Conservation (phyloP, 2,797 vertebrate species). For the Etheostoma nigrum region DNA sequence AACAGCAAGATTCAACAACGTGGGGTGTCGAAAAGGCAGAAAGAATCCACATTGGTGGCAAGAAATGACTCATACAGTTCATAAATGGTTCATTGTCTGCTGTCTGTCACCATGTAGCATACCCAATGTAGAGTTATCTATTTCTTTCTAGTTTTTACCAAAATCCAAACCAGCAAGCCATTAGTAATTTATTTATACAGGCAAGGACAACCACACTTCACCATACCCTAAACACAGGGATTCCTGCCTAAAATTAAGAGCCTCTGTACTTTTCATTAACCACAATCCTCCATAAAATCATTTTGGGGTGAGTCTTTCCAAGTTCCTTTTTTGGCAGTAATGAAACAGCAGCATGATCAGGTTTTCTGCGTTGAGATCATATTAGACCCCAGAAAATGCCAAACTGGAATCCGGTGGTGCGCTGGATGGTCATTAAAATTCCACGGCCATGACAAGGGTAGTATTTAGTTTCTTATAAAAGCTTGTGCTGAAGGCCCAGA, state of each 20-base stretch:
- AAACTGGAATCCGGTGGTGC: constrained; percentile 67
- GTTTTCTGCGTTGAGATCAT: constrained; percentile 62
- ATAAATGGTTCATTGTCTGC: constrained; percentile 35
- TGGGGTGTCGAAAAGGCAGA: constrained; percentile 52
- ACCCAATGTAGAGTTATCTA: constrained; percentile 11
- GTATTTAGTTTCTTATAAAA: constrained; percentile 75
- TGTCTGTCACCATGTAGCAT: constrained; percentile 18
- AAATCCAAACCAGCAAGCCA: constrained; percentile 21
- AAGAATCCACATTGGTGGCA: constrained; percentile 44
- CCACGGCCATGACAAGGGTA: constrained; percentile 72
- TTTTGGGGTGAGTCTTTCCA: constrained; percentile 57
- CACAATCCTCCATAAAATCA: constrained; percentile 48
- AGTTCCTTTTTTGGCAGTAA: constrained; percentile 53
- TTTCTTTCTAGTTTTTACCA: constrained; percentile 7
- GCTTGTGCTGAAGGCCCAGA: constrained; percentile 53
- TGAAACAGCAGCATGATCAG: constrained; percentile 59
- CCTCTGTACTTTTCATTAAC: constrained; percentile 53
- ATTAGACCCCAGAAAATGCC: constrained; percentile 70
- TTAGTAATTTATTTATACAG: constrained; percentile 6
- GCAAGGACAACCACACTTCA: not conserved
- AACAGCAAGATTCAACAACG: constrained; percentile 23
- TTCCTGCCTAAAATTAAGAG: constrained; percentile 45
- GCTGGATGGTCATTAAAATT: constrained; percentile 79
- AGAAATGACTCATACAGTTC: constrained; percentile 31
- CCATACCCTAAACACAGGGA: constrained; percentile 12